These are phyloP conservation scores for Poecile montanus DNA, from an alignment of 2,797 vertebrate species.

Conservation along the genomic window DNA sequence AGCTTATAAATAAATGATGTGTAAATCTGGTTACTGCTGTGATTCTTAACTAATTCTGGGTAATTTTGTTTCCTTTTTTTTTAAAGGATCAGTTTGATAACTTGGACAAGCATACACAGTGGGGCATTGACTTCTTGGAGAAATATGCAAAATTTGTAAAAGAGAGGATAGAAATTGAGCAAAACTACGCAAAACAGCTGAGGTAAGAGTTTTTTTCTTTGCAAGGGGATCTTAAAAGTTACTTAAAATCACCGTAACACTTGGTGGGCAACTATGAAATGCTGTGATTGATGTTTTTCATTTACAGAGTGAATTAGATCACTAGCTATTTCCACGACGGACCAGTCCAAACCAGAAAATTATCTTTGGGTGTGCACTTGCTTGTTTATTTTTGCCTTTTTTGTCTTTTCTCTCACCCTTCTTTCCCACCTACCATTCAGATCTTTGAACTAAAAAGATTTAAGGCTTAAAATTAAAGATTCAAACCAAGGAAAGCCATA, in stretches of 20 bases:
- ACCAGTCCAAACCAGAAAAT: neutral
- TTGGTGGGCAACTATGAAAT: neutral
- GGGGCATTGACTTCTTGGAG: conserved; percentile 99
- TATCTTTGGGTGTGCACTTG: neutral
- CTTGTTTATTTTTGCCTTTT: neutral
- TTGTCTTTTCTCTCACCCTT: neutral
- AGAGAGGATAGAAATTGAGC: conserved; percentile 97
- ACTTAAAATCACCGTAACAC: neutral
- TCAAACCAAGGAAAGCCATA: neutral
- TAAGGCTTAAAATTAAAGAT: neutral
- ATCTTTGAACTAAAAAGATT: neutral
- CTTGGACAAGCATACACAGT: conserved; percentile 98
- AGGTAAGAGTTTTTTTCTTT: conserved; percentile 80
- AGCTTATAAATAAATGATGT: neutral
- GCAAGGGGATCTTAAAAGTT: neutral
- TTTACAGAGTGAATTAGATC: neutral
- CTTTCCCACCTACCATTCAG: neutral
- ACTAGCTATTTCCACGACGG: neutral
- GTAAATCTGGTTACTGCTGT: neutral
- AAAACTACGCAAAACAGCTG: conserved; percentile 97
- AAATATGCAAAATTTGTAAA: conserved; percentile 98
- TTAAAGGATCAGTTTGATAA: conserved; percentile 98
- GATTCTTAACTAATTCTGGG: neutral
- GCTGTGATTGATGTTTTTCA: neutral
- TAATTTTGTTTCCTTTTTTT: conserved; percentile 52